Base-by-base conservation (phyloP, 2,888 invertebrate genomes). In the Lissonota sp. region DNA sequence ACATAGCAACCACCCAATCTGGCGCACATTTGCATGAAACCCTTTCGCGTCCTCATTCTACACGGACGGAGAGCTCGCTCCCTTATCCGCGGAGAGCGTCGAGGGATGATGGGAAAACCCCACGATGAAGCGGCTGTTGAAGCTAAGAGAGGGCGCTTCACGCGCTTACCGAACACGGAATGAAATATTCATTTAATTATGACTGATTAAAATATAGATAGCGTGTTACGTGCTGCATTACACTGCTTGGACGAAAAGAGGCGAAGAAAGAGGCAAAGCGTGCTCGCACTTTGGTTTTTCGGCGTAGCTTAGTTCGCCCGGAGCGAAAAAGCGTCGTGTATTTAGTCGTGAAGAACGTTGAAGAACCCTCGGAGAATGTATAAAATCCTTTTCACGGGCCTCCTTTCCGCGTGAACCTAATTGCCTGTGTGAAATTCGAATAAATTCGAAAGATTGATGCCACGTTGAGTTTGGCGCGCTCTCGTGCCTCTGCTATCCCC, bases 101-200 rank as follows among this genome's bases (percentile, higher is more conserved):
- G 40, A 73, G 26, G 26, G 26, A 26, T 83, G 81, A 79, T 76
- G 76, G 63, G 10, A 70, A 76, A 76, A 79, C 70, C 76, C 77
- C 66, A 60, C 80, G 66, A 51, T 40, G 77, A 67, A 72, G 75
- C 75, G 62, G 14, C 42, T 58, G 49, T 44, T 51, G 46, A 55
- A 42, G 55, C 14, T 44, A 46, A 58, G 16, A 12, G 62, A 67
- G 67, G 51, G 44, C 39, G 40, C 66, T 49, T 39, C 79, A 51
- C 73, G 55, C 60, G 74, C 74, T 82, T 79, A 58, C 16, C 82
- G 82, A 87, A 86, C 86, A 84, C 85, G 85, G 70, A 88, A 90
- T 90, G 89, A 90, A 90, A 90, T 90, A 90, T 90, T 90, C 90
- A 90, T 90, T 90, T 90, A 90, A 90, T 89, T 90, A 90, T 89